Percentiles rank a stretch among this genome's conserved stretches.
phyloP scores from a whole-genome alignment of 2,888 invertebrate genomes.

The Sesamia inferens region DNA sequence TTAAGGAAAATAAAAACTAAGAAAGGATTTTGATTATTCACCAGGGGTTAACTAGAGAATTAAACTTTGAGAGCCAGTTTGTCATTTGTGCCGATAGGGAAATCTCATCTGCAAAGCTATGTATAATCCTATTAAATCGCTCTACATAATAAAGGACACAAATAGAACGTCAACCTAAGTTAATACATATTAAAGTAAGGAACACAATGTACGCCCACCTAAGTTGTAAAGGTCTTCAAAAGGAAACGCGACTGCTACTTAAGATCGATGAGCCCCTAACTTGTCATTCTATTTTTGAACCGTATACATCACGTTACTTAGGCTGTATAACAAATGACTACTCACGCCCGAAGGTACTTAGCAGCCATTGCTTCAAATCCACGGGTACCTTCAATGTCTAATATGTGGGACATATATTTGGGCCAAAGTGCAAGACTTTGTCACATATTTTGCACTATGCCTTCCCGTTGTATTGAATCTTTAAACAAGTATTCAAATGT shows the following conservation, averaged over 20 bases:
- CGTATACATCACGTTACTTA: constrained; percentile 42
- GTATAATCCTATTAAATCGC: background rate
- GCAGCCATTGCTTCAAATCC: constrained; percentile 19
- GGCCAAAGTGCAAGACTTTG: background rate
- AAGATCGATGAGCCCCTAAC: constrained; percentile 52
- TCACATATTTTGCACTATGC: background rate
- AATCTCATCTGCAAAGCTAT: background rate
- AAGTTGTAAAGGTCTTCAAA: constrained; percentile 44
- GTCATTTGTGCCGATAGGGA: background rate
- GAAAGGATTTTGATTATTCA: background rate
- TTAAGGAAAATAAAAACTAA: background rate
- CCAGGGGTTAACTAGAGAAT: background rate
- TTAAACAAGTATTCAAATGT: too few relatives aligned
- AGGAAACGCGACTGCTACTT: constrained; percentile 25
- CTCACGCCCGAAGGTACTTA: constrained; percentile 16
- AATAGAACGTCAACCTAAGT: constrained; percentile 24
- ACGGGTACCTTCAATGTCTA: background rate
- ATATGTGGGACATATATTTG: background rate
- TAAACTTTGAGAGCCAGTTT: background rate
- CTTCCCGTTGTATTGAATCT: background rate
- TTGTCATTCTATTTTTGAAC: constrained; percentile 57
- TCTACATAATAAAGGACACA: constrained; percentile 1
- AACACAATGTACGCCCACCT: constrained; percentile 36
- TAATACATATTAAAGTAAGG: constrained; percentile 32
- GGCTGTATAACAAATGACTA: constrained; percentile 37